Conservation (phyloP, 2,888 invertebrate species). For the Agonopterix arenella region DNA sequence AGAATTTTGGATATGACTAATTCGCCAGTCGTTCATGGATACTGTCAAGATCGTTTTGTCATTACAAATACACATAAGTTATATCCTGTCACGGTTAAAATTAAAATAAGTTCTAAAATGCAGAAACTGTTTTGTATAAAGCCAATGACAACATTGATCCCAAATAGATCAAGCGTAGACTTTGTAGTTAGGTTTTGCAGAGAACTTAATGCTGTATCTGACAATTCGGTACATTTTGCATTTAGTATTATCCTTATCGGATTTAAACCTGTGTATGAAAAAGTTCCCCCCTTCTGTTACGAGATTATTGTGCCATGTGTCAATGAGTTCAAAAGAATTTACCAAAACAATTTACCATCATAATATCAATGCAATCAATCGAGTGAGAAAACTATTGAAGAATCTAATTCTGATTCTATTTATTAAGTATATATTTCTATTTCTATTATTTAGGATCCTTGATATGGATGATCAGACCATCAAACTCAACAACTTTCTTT, state of each 20-base stretch:
- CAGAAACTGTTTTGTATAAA: conserved; percentile 21
- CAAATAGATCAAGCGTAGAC: conserved; percentile 14
- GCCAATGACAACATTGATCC: conserved; percentile 21
- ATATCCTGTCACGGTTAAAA: conserved; percentile 20
- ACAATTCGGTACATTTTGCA: conserved; percentile 27
- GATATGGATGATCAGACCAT: too few species aligned
- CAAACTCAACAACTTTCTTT: too few species aligned
- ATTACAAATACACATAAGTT: conserved; percentile 25
- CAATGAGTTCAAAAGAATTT: conserved; percentile 34
- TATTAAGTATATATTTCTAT: too few species aligned
- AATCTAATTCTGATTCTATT: too few species aligned
- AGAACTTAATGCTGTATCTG: conserved; percentile 2
- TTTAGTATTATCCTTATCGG: conserved; percentile 27
- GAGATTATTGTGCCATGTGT: conserved; percentile 53
- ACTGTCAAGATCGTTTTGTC: conserved; percentile 21
- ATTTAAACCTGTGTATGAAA: conserved; percentile 17
- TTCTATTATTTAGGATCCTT: too few species aligned
- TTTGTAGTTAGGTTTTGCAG: conserved; percentile 23
- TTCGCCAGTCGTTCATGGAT: conserved; percentile 20
- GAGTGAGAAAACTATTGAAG: too few species aligned
- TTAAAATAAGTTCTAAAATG: conserved; percentile 22
- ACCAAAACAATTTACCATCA: conserved; percentile 23
- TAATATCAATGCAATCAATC: too few species aligned
- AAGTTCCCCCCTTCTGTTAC: conserved; percentile 36
- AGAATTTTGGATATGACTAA: conserved; percentile 27